Conservation (phyloP, 2,888 invertebrate genomes). For the Thysanoteuthis rhombus region DNA sequence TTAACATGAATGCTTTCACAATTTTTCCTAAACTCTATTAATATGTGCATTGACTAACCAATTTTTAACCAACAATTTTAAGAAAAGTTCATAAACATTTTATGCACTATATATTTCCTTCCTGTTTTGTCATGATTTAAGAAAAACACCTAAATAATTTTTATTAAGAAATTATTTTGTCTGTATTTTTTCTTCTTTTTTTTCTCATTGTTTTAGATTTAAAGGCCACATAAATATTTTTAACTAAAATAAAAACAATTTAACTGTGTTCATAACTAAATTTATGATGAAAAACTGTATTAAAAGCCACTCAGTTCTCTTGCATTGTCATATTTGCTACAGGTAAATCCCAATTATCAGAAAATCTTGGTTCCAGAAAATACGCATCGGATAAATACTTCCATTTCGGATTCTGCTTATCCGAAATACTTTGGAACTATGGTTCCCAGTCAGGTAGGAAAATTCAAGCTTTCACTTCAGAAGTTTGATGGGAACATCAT, state of each 20-base stretch:
- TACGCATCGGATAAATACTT: conserved; percentile 31
- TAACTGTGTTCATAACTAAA: neutral
- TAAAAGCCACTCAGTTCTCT: conserved; percentile 15
- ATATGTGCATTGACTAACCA: conserved; percentile 12
- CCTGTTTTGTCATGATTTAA: neutral
- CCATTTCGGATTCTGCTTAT: conserved; percentile 26
- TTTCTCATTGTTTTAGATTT: neutral
- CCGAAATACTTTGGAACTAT: conserved; percentile 30
- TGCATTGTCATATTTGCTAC: conserved; percentile 30
- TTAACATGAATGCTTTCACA: neutral
- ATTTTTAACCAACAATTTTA: neutral
- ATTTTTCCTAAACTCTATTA: neutral
- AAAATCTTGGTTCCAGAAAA: conserved; percentile 32
- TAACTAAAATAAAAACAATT: too few relatives aligned
- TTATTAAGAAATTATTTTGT: neutral
- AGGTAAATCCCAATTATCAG: conserved; percentile 31
- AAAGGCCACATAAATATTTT: neutral
- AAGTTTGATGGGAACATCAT: conserved; percentile 12
- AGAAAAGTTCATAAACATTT: neutral
- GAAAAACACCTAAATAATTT: neutral
- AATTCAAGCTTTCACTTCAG: conserved; percentile 14
- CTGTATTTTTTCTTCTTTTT: neutral
- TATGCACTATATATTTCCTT: neutral
- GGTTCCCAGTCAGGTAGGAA: conserved; percentile 28
- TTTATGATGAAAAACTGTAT: neutral